Evolutionary conservation across 2,888 invertebrate genomes (phyloP), one percentile per base, ranked within the genome.

Genomic region (Ariolimax columbianus): DNA sequence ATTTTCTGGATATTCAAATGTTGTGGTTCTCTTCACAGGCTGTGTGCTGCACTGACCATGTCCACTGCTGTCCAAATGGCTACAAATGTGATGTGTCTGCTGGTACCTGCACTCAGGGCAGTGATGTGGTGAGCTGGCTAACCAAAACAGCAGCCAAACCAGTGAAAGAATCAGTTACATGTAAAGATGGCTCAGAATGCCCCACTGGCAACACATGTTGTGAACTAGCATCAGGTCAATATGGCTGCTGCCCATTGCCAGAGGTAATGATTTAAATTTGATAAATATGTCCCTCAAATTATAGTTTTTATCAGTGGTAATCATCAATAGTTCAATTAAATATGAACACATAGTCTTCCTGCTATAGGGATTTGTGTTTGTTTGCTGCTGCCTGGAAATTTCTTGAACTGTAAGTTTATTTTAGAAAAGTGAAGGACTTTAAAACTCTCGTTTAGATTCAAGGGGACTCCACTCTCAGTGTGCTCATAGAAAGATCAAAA

Each of bases 221-320:
- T 88, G 79, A 85, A 75, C 81, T 90, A 82, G 72, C 80, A 55
- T 66, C 86, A 73, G 90, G 91, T n/a, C 51, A 86, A 23, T 93
- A 90, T 87, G 93, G 92, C 17, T 93, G 93, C 86, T 93, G 93
- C 87, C 93, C 93, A 23, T 30, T 91, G 14, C 90, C 91, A 55
- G 85, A 91, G 79, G 92, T 91, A 86, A 47, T 47, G 47, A 14
- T 47, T 47, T 47, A 7, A 47, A 63, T n/a, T n/a, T n/a, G n/a
- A n/a, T n/a, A n/a, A n/a, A n/a, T n/a, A n/a, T n/a, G n/a, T n/a
- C n/a, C n/a, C n/a, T n/a, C n/a, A n/a, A n/a, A n/a, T n/a, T n/a
- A n/a, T n/a, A n/a, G n/a, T n/a, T n/a, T n/a, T n/a, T n/a, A n/a
- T n/a, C n/a, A n/a, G n/a, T n/a, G n/a, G n/a, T n/a, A n/a, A n/a